phyloP scores from a whole-genome alignment of 1,140 invertebrate genomes.

The Oppia nitens region DNA sequence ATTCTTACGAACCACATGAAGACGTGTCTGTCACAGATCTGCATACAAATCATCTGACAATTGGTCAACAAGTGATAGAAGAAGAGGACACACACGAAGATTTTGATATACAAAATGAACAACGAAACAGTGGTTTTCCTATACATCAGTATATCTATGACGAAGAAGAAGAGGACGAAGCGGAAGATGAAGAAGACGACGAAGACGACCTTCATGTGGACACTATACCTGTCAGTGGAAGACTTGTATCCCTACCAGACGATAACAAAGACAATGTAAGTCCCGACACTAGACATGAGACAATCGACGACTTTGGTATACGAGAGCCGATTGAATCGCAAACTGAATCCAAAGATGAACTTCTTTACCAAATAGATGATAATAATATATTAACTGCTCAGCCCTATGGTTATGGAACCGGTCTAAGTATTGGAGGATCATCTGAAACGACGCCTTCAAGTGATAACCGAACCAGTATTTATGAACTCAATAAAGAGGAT shows the following conservation, averaged over 20 bases:
- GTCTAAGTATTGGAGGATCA: neutral
- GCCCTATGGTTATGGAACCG: neutral
- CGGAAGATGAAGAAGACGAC: neutral
- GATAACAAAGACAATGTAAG: neutral
- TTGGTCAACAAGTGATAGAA: neutral
- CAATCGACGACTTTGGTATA: neutral
- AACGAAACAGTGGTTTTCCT: too few relatives aligned
- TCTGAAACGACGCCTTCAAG: neutral
- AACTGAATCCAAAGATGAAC: neutral
- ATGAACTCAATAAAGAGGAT: neutral
- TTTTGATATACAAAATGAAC: too few relatives aligned
- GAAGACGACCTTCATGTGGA: too few relatives aligned
- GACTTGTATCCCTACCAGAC: neutral
- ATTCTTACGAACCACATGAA: too few relatives aligned
- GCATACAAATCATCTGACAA: neutral
- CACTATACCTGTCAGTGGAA: too few relatives aligned
- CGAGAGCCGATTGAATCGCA: neutral
- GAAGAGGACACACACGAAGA: too few relatives aligned
- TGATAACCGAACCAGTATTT: neutral
- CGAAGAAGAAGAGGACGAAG: neutral
- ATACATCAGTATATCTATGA: neutral
- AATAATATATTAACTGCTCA: neutral
- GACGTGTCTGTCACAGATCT: neutral
- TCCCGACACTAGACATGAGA: neutral
- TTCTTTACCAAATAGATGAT: neutral